Conservation (phyloP, 2,113 vertebrate genomes). For the Oenanthe melanoleuca region DNA sequence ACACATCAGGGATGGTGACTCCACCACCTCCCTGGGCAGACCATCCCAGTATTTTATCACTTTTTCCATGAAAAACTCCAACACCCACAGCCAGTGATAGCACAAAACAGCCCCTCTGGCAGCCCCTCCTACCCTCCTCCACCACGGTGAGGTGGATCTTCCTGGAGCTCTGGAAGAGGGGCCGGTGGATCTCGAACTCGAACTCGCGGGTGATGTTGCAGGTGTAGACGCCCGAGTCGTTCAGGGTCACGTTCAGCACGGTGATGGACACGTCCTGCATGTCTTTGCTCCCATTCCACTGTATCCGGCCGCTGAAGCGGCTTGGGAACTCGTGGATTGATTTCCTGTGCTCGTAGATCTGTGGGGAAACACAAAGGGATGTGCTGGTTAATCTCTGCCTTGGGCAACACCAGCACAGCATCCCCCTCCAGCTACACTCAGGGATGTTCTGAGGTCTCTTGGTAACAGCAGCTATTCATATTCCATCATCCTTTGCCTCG, state of each 20-base stretch:
- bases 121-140: conserved; percentile 78
- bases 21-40: too few species aligned
- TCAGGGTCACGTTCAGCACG: conserved; percentile 82
- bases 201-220: conserved; percentile 86
- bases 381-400: neutral
- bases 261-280: conserved; percentile 92
- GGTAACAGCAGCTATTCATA: neutral
- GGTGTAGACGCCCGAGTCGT: conserved; percentile 87
- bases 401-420: accelerated
- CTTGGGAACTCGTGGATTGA: conserved; percentile 62
- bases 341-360: conserved; percentile 85
- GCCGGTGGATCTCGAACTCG: conserved; percentile 84
- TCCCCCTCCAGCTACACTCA: neutral
- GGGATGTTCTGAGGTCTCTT: neutral
- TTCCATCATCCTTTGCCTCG: neutral
- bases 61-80: neutral
- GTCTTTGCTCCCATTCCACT: conserved; percentile 92
- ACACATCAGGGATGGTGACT: too few species aligned
- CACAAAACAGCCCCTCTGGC: neutral
- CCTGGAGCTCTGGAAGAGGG: conserved; percentile 64
- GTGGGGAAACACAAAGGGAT: neutral
- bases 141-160: conserved; percentile 84
- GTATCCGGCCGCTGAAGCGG: conserved; percentile 82
- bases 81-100: neutral
- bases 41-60: too few species aligned